A percentile compares a stretch with the other conserved stretches of the same genome.
These are phyloP conservation scores for Elmis aenea DNA, from an alignment of 2,888 invertebrate species.

Conservation along the genomic window DNA sequence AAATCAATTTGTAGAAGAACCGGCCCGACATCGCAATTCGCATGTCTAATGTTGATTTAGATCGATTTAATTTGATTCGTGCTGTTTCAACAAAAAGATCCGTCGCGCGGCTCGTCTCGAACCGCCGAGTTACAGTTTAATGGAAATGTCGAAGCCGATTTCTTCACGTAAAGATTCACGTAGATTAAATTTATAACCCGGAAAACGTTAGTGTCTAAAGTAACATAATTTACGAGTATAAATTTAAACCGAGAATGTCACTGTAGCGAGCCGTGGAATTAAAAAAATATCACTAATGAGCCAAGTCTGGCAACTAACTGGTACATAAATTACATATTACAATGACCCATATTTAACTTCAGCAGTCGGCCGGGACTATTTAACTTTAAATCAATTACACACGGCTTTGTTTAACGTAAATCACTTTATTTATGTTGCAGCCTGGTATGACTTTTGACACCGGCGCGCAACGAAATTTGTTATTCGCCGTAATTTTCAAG, in stretches of 20 bases:
- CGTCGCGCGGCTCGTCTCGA: too few relatives aligned
- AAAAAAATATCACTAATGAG: slow-evolving; percentile 33
- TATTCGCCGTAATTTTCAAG: neutral
- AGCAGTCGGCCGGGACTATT: slow-evolving; percentile 21
- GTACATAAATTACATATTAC: slow-evolving; percentile 32
- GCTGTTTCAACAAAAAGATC: too few relatives aligned
- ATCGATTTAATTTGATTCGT: too few relatives aligned
- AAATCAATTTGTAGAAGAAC: too few relatives aligned
- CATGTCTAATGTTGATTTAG: too few relatives aligned
- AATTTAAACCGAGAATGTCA: slow-evolving; percentile 30
- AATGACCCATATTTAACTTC: slow-evolving; percentile 32
- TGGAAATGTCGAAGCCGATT: too few relatives aligned
- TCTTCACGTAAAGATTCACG: slow-evolving; percentile 8
- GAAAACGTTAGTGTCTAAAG: slow-evolving; percentile 25
- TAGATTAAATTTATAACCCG: slow-evolving; percentile 29
- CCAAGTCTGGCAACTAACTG: slow-evolving; percentile 29
- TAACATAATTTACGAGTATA: slow-evolving; percentile 26
- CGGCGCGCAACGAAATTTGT: neutral
- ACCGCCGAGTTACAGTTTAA: too few relatives aligned
- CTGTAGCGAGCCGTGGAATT: slow-evolving; percentile 24
- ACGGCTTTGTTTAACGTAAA: slow-evolving; percentile 8
- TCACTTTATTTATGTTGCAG: slow-evolving; percentile 5
- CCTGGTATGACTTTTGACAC: slow-evolving; percentile 2
- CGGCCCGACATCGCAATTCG: too few relatives aligned
- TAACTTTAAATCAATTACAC: slow-evolving; percentile 14